phyloP scores from a whole-genome alignment of 2,797 vertebrate genomes.

The Eutrigla gurnardus region DNA sequence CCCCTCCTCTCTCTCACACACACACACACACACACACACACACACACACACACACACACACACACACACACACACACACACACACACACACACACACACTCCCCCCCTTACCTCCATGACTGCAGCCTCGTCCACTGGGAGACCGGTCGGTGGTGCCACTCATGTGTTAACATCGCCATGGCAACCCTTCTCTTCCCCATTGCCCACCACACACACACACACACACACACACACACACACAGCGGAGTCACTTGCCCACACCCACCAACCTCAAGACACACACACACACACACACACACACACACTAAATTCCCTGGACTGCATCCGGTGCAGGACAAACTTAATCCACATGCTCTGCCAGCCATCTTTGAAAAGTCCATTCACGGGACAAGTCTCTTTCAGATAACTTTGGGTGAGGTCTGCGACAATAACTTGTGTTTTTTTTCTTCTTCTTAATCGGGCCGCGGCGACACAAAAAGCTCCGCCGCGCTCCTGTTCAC shows the following conservation, averaged over 20 bases:
- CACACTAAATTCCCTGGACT: conserved; percentile 70
- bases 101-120: conserved; percentile 76
- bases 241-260: conserved; percentile 73
- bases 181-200: conserved; percentile 85
- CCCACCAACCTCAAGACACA: conserved; percentile 77
- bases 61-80: conserved; percentile 36
- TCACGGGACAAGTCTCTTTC: conserved; percentile 67
- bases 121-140: conserved; percentile 83
- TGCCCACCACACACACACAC: conserved; percentile 80
- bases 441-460: conserved; percentile 6
- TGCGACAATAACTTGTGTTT: conserved; percentile 26
- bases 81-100: conserved; percentile 22
- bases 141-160: conserved; percentile 85
- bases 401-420: conserved; percentile 68
- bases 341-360: conserved; percentile 69
- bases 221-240: conserved; percentile 65
- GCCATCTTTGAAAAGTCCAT: conserved; percentile 75
- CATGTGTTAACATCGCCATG: conserved; percentile 89
- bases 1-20: conserved; percentile 41
- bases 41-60: conserved; percentile 33
- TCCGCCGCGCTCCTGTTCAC: neutral
- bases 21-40: conserved; percentile 35
- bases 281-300: conserved; percentile 51
- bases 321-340: conserved; percentile 72
- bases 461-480: conserved; percentile 17